Percentiles rank a stretch among this genome's conserved stretches.
These are phyloP conservation scores for Alloscopus bannaensis DNA, from an alignment of 2,888 invertebrate species.

Conservation along the genomic window DNA sequence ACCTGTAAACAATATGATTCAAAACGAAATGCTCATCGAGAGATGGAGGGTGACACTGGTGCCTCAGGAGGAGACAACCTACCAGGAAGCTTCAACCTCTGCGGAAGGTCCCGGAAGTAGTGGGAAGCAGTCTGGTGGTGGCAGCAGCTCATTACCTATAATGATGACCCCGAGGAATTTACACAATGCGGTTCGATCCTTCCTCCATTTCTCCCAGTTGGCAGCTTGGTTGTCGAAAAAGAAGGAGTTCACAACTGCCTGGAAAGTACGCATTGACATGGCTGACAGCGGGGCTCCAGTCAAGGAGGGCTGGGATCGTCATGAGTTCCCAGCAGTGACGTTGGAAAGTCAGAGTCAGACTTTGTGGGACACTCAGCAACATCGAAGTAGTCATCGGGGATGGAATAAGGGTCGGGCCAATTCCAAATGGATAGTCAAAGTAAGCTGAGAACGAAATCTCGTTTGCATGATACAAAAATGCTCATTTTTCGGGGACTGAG, in stretches of 20 bases:
- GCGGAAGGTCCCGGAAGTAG: background rate
- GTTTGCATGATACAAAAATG: too few species aligned
- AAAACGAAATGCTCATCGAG: constrained; percentile 80
- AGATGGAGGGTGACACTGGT: constrained; percentile 82
- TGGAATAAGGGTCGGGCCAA: constrained; percentile 51
- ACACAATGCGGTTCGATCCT: constrained; percentile 94
- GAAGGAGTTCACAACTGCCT: constrained; percentile 54
- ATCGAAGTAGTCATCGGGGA: constrained; percentile 25
- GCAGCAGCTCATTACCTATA: constrained; percentile 17
- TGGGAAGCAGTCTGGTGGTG: too few species aligned
- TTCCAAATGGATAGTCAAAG: constrained; percentile 55
- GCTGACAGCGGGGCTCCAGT: constrained; percentile 27
- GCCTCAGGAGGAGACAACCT: constrained; percentile 67
- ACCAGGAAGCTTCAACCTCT: constrained; percentile 29
- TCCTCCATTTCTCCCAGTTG: constrained; percentile 97
- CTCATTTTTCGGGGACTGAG: too few species aligned
- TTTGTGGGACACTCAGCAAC: constrained; percentile 39
- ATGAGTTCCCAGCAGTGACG: constrained; percentile 53
- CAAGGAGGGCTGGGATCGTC: constrained; percentile 54
- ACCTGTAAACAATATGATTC: constrained; percentile 40
- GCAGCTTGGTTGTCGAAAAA: constrained; percentile 86
- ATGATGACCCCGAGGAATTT: constrained; percentile 79
- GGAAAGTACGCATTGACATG: constrained; percentile 52
- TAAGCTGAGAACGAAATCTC: too few species aligned
- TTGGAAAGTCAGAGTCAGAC: constrained; percentile 43